phyloP scores from a whole-genome alignment of 2,113 vertebrate genomes.

The Aix galericulata region DNA sequence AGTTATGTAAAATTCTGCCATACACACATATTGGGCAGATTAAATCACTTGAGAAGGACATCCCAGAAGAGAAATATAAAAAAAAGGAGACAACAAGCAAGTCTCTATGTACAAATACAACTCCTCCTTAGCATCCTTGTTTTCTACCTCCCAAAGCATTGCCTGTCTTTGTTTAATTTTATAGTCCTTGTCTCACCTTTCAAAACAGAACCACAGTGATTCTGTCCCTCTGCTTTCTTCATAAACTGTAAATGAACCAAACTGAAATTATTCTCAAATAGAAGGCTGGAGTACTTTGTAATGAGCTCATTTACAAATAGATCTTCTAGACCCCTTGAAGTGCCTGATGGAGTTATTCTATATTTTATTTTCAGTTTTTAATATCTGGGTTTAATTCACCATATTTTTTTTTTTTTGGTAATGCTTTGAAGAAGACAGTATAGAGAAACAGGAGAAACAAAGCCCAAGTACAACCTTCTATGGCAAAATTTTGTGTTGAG shows the following conservation, averaged over 20 bases:
- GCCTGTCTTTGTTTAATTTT: not conserved
- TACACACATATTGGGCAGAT: not conserved
- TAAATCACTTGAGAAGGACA: not conserved
- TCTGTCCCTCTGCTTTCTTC: not conserved
- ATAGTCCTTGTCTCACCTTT: not conserved
- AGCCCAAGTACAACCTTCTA: not conserved
- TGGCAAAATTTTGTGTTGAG: not conserved
- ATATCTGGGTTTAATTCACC: not conserved
- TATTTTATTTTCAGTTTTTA: not conserved
- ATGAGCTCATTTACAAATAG: not conserved
- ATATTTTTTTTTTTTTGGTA: not conserved
- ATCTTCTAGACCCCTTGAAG: not conserved
- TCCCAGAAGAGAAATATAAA: not conserved
- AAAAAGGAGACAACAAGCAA: not conserved
- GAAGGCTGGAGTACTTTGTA: not conserved
- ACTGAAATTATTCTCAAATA: not conserved
- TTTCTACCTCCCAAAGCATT: not conserved
- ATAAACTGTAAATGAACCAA: not conserved
- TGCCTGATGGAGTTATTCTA: accelerated
- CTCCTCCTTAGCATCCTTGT: not conserved
- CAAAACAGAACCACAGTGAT: not conserved
- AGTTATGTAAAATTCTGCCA: not conserved
- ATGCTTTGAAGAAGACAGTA: not conserved
- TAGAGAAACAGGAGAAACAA: not conserved
- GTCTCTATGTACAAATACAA: not conserved